These are phyloP conservation scores for Sogatella furcifera DNA, from an alignment of 1,140 invertebrate species.

Conservation along the genomic window DNA sequence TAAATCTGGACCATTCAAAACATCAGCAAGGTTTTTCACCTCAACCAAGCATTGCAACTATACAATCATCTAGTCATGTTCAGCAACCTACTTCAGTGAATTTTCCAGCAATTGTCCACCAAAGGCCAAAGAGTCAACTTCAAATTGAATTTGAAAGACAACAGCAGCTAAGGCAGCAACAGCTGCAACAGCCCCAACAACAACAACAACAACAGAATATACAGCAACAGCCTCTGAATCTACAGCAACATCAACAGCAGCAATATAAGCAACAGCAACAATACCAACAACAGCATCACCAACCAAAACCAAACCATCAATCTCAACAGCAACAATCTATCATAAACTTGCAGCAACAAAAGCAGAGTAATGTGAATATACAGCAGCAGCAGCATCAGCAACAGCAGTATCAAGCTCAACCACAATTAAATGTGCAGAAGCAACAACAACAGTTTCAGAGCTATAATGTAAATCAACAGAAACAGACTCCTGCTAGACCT, in stretches of 20 bases:
- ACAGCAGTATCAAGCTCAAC: slow-evolving; percentile 22
- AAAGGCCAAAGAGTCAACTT: slow-evolving; percentile 28
- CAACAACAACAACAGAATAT: slow-evolving; percentile 28
- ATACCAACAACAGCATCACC: slow-evolving; percentile 17
- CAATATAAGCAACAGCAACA: slow-evolving; percentile 5
- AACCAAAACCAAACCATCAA: slow-evolving; percentile 2
- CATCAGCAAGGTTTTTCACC: slow-evolving; percentile 20
- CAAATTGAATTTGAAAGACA: slow-evolving; percentile 21
- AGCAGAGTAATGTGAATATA: slow-evolving; percentile 15
- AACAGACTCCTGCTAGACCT: neutral
- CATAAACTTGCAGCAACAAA: neutral
- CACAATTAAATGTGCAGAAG: slow-evolving; percentile 18
- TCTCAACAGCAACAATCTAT: slow-evolving; percentile 15
- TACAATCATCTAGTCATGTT: slow-evolving; percentile 23
- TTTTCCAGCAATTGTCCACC: neutral
- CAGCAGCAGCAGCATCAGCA: slow-evolving; percentile 22
- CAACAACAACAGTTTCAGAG: slow-evolving; percentile 13
- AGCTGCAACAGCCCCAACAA: slow-evolving; percentile 31
- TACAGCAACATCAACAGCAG: slow-evolving; percentile 11
- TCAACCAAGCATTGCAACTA: slow-evolving; percentile 9
- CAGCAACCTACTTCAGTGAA: slow-evolving; percentile 12
- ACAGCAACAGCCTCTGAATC: slow-evolving; percentile 14
- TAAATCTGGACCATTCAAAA: slow-evolving; percentile 6
- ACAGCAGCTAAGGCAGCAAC: slow-evolving; percentile 27
- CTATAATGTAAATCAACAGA: slow-evolving; percentile 13